Percentiles rank a stretch among this genome's conserved stretches.
Conservation (phyloP, 2,113 vertebrate genomes). For the Symphodus melops region DNA sequence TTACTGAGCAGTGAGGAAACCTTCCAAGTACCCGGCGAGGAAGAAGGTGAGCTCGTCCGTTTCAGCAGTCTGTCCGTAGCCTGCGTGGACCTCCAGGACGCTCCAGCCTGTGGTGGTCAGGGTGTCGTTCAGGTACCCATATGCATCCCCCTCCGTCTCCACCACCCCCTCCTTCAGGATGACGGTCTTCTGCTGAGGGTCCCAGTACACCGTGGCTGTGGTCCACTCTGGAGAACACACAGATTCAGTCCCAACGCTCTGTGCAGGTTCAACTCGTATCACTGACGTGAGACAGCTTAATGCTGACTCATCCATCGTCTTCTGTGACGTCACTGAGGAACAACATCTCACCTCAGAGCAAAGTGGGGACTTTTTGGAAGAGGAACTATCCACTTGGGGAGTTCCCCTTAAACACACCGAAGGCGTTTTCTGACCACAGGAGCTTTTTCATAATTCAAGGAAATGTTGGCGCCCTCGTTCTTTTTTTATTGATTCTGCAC, state of each 20-base stretch:
- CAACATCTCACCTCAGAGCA: no score
- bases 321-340: no score
- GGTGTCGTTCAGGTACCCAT: conserved; percentile 89
- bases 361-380: no score
- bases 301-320: no score
- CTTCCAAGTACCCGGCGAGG: conserved; percentile 90
- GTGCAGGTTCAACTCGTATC: background rate
- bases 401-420: no score
- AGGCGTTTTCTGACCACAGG: no score
- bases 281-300: no score
- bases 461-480: no score
- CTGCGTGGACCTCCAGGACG: conserved; percentile 89
- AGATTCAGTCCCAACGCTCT: background rate
- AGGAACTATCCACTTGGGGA: no score
- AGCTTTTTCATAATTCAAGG: no score
- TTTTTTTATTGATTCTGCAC: no score
- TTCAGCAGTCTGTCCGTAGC: conserved; percentile 84
- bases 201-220: conserved; percentile 88
- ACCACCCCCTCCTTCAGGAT: conserved; percentile 81
- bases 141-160: conserved; percentile 87
- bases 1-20: conserved; percentile 91
- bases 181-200: conserved; percentile 78
- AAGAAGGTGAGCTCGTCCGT: conserved; percentile 87
- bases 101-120: conserved; percentile 88
- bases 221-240: conserved; percentile 58